A percentile compares a stretch with the other conserved stretches of the same genome.
Conservation (phyloP, 2,113 vertebrate genomes). For the Oenanthe oenanthe region DNA sequence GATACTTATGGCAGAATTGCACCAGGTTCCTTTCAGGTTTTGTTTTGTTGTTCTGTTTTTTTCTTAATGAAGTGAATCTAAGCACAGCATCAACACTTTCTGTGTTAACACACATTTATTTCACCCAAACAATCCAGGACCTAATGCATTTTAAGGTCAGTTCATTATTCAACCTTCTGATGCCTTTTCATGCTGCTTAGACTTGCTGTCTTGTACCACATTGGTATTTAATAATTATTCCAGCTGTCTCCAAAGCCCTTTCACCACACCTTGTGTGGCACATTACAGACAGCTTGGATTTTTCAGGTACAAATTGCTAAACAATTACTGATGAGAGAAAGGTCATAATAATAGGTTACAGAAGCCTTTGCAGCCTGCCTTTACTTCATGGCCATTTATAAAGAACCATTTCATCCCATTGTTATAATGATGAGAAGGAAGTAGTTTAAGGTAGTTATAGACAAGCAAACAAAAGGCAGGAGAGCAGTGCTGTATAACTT, state of each 20-base stretch:
- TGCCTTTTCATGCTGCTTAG: slow-evolving; percentile 42
- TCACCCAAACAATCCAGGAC: slow-evolving; percentile 25
- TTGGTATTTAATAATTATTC: slow-evolving; percentile 68
- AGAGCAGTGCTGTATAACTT: slow-evolving; percentile 75
- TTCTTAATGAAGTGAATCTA: background rate
- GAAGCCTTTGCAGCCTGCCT: slow-evolving; percentile 73
- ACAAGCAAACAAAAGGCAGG: slow-evolving; percentile 80
- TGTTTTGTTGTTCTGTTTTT: background rate
- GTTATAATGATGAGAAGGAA: slow-evolving; percentile 82
- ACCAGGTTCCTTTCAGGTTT: background rate
- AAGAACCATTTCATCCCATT: slow-evolving; percentile 79
- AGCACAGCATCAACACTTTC: background rate
- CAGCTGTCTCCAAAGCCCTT: slow-evolving; percentile 53
- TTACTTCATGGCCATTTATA: slow-evolving; percentile 78
- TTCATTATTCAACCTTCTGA: slow-evolving; percentile 46
- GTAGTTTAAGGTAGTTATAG: slow-evolving; percentile 82
- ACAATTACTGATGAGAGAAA: slow-evolving; percentile 82
- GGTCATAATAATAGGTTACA: slow-evolving; percentile 83
- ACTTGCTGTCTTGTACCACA: slow-evolving; percentile 38
- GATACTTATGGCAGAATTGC: background rate
- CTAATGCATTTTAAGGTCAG: background rate
- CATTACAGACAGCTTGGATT: slow-evolving; percentile 70
- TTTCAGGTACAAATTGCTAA: slow-evolving; percentile 82
- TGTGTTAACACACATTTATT: background rate
- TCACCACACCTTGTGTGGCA: slow-evolving; percentile 66